Evolutionary conservation across 2,888 invertebrate species (phyloP).

Genomic region (Drepana falcataria): DNA sequence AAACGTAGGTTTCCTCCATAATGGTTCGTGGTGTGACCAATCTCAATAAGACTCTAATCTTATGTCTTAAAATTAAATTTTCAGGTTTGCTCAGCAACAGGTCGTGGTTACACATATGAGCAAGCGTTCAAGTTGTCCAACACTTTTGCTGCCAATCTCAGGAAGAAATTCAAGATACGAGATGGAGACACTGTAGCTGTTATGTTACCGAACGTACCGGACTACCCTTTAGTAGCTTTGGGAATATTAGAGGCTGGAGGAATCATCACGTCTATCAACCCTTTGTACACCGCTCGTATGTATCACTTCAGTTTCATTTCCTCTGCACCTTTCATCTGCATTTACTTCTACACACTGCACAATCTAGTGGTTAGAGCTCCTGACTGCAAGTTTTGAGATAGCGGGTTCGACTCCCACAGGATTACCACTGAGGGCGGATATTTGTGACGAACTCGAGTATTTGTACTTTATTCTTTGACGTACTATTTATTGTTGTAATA

Average conservation of each 20-base stretch:
- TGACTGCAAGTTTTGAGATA: too few species aligned
- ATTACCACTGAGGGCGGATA: too few species aligned
- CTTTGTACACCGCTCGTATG: constrained; percentile 83
- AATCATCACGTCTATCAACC: constrained; percentile 85
- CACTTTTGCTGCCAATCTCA: constrained; percentile 82
- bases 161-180: constrained; percentile 81
- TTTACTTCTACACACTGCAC: too few species aligned
- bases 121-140: constrained; percentile 81
- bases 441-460: too few species aligned
- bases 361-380: too few species aligned
- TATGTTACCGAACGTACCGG: constrained; percentile 87
- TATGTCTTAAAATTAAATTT: constrained; percentile 15
- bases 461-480: too few species aligned
- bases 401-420: too few species aligned
- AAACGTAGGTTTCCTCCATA: too few species aligned
- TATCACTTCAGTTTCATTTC: constrained; percentile 8
- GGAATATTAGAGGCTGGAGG: constrained; percentile 85
- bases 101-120: constrained; percentile 84
- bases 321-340: too few species aligned
- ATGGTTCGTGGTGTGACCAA: too few species aligned
- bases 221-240: constrained; percentile 82
- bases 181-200: constrained; percentile 84
- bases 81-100: constrained; percentile 86
- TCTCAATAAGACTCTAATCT: not conserved
- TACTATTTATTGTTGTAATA: too few species aligned